These are phyloP conservation scores for Sturnus vulgaris DNA, from an alignment of 2,113 vertebrate species.

Conservation along the genomic window DNA sequence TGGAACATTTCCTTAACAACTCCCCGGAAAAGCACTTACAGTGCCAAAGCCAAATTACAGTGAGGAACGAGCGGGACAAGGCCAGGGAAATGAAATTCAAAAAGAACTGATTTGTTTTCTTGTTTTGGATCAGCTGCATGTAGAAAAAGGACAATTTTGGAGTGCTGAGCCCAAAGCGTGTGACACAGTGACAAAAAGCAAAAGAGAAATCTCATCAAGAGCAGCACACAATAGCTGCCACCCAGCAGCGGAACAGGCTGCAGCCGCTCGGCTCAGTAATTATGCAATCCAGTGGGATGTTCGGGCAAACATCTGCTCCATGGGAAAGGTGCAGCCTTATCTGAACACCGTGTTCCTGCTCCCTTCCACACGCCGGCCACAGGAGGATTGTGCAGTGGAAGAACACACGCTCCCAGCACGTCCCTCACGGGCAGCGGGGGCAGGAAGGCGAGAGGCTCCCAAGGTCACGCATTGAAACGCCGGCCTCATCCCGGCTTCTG, in stretches of 20 bases:
- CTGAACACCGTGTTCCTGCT: conserved; percentile 10
- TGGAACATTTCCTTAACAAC: conserved; percentile 10
- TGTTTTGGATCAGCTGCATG: conserved; percentile 7
- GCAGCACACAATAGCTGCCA: neutral
- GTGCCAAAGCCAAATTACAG: conserved; percentile 17
- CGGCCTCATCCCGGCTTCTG: neutral
- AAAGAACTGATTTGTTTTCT: conserved; percentile 47
- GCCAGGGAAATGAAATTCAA: conserved; percentile 20
- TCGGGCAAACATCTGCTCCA: neutral
- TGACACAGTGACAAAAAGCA: neutral
- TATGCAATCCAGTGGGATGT: conserved; percentile 15
- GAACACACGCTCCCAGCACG: neutral
- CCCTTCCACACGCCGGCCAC: neutral
- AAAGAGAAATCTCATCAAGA: neutral
- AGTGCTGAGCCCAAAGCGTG: neutral
- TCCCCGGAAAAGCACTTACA: neutral
- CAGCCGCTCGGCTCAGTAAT: neutral
- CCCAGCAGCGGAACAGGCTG: neutral
- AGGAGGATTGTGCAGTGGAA: neutral
- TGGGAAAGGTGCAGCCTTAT: conserved; percentile 33
- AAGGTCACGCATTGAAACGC: neutral
- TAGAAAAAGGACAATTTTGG: neutral
- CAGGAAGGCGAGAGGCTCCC: neutral
- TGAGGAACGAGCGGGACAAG: neutral
- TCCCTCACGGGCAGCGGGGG: neutral